A percentile compares a stretch with the other conserved stretches of the same genome.
phyloP scores from a whole-genome alignment of 2,113 vertebrate genomes.

The Entomyzon cyanotis region DNA sequence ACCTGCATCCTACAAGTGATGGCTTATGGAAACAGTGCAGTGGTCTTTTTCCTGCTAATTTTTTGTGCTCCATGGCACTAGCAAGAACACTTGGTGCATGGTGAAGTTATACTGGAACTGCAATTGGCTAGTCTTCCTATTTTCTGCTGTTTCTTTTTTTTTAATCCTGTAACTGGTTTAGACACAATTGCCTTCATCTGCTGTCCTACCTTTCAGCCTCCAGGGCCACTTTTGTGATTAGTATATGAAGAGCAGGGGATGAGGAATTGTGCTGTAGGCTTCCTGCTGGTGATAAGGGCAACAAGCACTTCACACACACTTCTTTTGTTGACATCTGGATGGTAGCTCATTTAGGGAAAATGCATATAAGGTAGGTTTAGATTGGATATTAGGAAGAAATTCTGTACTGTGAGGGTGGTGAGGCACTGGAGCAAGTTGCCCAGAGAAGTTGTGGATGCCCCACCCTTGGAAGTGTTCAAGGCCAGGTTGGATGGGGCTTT shows the following conservation, averaged over 20 bases:
- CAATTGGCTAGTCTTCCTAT: neutral
- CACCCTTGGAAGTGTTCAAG: neutral
- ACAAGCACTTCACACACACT: neutral
- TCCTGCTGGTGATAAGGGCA: neutral
- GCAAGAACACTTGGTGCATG: neutral
- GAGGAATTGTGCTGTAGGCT: neutral
- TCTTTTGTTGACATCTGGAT: neutral
- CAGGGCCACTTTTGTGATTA: neutral
- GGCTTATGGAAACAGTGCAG: neutral
- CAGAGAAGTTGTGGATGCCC: neutral
- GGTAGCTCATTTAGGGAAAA: neutral
- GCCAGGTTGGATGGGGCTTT: neutral
- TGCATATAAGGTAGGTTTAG: too few relatives aligned
- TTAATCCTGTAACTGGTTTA: neutral
- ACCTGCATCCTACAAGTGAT: neutral
- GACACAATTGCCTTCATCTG: fast-evolving
- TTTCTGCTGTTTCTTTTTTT: neutral
- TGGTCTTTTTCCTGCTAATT: neutral
- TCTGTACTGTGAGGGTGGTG: neutral
- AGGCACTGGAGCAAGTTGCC: neutral
- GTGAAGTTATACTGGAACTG: neutral
- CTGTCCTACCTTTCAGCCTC: neutral
- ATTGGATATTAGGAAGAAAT: neutral
- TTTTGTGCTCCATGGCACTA: neutral
- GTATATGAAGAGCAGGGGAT: neutral